Percentiles rank a stretch among this genome's conserved stretches.
phyloP scores from a whole-genome alignment of 2,888 invertebrate species.

The Ormyrus labotus region DNA sequence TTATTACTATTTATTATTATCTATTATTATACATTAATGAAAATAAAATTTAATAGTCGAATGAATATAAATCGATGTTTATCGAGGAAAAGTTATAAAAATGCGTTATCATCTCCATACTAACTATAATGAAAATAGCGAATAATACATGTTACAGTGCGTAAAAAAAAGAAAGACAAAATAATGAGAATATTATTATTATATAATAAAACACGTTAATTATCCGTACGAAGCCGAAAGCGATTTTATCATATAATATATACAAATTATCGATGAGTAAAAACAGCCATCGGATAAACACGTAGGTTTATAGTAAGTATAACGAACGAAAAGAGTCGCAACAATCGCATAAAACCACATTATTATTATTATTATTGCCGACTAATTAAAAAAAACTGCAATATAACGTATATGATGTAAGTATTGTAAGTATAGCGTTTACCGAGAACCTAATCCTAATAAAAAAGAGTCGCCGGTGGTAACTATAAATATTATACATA shows the following conservation, averaged over 20 bases:
- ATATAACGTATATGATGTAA: conserved; percentile 61
- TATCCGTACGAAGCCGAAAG: conserved; percentile 1
- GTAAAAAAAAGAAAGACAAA: conserved; percentile 28
- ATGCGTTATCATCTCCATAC: conserved; percentile 27
- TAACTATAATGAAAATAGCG: conserved; percentile 6
- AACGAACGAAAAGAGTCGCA: conserved; percentile 20
- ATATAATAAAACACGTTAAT: conserved; percentile 29
- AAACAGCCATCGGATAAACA: not conserved
- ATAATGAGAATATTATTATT: conserved; percentile 50
- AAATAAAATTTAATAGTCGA: conserved; percentile 1
- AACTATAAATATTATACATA: conserved; percentile 40
- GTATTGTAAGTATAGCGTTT: conserved; percentile 60
- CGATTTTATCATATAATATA: not conserved
- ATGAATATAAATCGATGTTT: conserved; percentile 43
- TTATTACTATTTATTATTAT: too few species aligned
- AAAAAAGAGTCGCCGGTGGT: conserved; percentile 11
- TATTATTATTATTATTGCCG: conserved; percentile 57
- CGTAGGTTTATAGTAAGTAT: not conserved
- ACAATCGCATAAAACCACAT: conserved; percentile 42
- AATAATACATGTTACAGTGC: conserved; percentile 37
- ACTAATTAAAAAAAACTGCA: conserved; percentile 59
- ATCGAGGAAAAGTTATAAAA: conserved; percentile 31
- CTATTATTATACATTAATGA: not conserved
- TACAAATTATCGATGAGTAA: conserved; percentile 21
- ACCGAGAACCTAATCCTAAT: conserved; percentile 29